Evolutionary conservation across 2,888 invertebrate genomes (phyloP).

Genomic region (Tetranychus truncatus): DNA sequence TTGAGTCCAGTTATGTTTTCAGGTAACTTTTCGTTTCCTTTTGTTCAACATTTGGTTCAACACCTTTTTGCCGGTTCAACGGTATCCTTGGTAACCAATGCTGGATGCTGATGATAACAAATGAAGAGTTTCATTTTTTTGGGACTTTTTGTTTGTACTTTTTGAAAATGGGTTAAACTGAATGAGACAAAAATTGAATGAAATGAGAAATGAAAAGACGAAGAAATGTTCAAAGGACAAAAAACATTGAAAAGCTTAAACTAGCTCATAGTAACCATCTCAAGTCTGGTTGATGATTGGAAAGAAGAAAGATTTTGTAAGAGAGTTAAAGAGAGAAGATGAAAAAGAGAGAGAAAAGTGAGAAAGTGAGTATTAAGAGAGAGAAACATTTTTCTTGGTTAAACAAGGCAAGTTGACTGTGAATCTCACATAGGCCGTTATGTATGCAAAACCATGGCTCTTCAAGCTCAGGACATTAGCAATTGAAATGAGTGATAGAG

Average conservation of each 20-base stretch:
- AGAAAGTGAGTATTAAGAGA: not conserved
- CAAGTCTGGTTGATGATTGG: slow-evolving; percentile 1
- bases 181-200: no score
- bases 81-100: no score
- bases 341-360: not conserved
- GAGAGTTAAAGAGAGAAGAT: not conserved
- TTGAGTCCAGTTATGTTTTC: no score
- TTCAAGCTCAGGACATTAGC: not conserved
- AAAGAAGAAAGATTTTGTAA: not conserved
- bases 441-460: not conserved
- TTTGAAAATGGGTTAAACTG: no score
- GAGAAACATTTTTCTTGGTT: not conserved
- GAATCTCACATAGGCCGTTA: not conserved
- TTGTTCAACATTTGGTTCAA: no score
- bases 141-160: no score
- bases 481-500: slow-evolving; percentile 1
- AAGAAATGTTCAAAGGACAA: not conserved
- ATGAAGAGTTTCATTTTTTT: no score
- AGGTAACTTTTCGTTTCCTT: no score
- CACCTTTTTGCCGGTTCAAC: no score
- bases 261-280: not conserved
- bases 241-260: not conserved
- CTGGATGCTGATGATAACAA: no score
- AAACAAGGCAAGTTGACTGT: not conserved
- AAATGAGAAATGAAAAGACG: no score